phyloP scores from a whole-genome alignment of 2,797 vertebrate genomes.

The Poecilia picta region DNA sequence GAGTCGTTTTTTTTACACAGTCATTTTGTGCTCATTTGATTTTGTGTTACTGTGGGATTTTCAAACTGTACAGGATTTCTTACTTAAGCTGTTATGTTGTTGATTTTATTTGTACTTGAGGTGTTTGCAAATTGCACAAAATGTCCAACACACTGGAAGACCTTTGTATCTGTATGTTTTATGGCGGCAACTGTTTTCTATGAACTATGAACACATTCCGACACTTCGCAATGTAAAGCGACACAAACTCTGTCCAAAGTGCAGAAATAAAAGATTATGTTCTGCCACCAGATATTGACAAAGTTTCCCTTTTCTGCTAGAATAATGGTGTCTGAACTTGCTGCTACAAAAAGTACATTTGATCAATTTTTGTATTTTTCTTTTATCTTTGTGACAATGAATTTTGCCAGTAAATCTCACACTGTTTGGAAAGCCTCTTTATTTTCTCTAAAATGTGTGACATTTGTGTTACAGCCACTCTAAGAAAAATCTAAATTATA shows the following conservation, averaged over 20 bases:
- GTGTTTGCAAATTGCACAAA: constrained; percentile 17
- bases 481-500: no score
- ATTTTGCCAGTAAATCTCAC: background rate
- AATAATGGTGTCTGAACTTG: background rate
- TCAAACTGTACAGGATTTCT: background rate
- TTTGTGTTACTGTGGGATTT: background rate
- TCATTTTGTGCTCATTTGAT: constrained; percentile 1
- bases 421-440: background rate
- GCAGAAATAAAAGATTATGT: background rate
- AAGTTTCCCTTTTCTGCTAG: background rate
- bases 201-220: background rate
- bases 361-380: no score
- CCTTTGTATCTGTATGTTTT: background rate
- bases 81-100: background rate
- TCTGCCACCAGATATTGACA: background rate
- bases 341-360: background rate
- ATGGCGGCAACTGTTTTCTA: background rate
- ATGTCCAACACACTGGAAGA: background rate
- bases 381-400: background rate
- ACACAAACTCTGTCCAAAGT: background rate
- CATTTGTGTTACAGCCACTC: background rate
- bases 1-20: background rate
- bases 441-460: background rate
- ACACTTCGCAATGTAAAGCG: background rate
- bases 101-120: background rate